Percentiles rank a stretch among this genome's conserved stretches.
These are phyloP conservation scores for Chymomyza caudatula DNA, from an alignment of 2,888 invertebrate genomes.

Conservation along the genomic window DNA sequence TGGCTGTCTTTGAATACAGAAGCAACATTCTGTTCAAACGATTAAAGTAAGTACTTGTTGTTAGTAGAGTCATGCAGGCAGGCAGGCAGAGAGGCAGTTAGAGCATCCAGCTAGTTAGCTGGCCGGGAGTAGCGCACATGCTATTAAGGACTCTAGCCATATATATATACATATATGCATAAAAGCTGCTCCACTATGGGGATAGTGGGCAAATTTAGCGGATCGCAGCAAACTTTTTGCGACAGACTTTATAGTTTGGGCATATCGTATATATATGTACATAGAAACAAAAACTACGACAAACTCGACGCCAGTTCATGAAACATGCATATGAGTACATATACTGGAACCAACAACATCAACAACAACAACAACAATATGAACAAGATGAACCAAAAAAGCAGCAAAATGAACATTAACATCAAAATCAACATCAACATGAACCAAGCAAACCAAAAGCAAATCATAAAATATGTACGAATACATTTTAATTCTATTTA, in stretches of 20 bases:
- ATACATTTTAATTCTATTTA: slow-evolving; percentile 53
- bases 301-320: not conserved
- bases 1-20: not conserved
- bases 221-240: not conserved
- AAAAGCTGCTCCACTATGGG: not conserved
- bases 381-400: not conserved
- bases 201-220: too few species aligned
- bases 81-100: not conserved
- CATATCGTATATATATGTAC: not conserved
- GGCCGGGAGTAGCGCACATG: not conserved
- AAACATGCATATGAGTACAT: not conserved
- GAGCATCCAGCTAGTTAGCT: not conserved
- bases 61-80: slow-evolving; percentile 1
- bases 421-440: not conserved
- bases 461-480: slow-evolving; percentile 67
- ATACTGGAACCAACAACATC: not conserved
- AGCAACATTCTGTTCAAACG: not conserved
- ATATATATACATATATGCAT: not conserved
- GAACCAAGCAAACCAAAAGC: slow-evolving; percentile 1
- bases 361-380: not conserved
- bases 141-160: not conserved
- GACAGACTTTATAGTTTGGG: not conserved
- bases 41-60: not conserved
- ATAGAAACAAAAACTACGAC: not conserved
- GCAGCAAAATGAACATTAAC: not conserved